A percentile compares a stretch with the other conserved stretches of the same genome.
phyloP scores from a whole-genome alignment of 1,140 invertebrate species.

The Cyclina sinensis region DNA sequence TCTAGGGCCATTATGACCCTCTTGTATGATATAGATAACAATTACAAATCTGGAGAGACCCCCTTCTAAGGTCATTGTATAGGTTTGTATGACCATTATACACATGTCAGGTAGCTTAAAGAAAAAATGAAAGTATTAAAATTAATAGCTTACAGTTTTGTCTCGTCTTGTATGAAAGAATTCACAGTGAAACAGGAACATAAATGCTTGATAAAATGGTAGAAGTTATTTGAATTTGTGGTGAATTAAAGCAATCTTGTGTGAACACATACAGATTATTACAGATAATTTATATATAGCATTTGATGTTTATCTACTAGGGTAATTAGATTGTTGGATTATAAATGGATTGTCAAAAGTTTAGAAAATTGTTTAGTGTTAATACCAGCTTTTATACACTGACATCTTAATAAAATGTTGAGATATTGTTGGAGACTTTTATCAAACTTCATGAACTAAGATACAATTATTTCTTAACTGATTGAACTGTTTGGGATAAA shows the following conservation, averaged over 20 bases:
- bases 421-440: not conserved
- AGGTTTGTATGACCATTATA: not conserved
- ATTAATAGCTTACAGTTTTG: not conserved
- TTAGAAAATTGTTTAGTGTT: conserved; percentile 8
- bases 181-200: not conserved
- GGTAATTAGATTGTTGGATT: conserved; percentile 14
- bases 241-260: conserved; percentile 10
- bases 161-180: not conserved
- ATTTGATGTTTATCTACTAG: not conserved
- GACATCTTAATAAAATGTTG: conserved; percentile 7
- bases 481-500: too few relatives aligned
- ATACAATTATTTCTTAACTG: too few relatives aligned
- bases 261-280: conserved; percentile 44
- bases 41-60: not conserved
- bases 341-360: conserved; percentile 12
- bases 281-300: conserved; percentile 10
- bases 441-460: too few relatives aligned
- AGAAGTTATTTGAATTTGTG: not conserved
- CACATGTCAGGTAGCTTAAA: not conserved
- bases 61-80: not conserved
- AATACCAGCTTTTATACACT: conserved; percentile 13
- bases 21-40: too few relatives aligned
- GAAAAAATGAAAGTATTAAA: conserved; percentile 39
- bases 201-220: not conserved
- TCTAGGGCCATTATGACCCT: too few relatives aligned